Conservation (phyloP, 2,797 vertebrate species). For the Manis crassicaudata region DNA sequence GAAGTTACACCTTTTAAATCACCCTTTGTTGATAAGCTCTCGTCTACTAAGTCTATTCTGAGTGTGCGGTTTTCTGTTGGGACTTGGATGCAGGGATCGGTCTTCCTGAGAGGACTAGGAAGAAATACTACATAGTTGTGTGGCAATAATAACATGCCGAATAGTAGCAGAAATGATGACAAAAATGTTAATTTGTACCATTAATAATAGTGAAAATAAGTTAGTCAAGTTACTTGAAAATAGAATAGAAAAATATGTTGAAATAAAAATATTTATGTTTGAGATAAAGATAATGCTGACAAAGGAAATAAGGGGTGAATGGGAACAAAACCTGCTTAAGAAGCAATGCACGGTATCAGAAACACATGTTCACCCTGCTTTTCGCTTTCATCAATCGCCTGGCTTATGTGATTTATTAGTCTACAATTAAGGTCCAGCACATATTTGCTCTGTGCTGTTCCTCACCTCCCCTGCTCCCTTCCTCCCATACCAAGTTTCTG, state of each 20-base stretch:
- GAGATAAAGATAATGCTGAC: not conserved
- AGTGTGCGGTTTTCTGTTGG: not conserved
- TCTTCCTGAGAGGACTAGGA: not conserved
- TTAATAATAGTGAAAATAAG: not conserved
- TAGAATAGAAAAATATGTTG: not conserved
- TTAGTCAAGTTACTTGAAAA: not conserved
- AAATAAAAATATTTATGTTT: conserved; percentile 19
- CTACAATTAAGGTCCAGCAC: not conserved
- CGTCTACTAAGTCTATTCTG: not conserved
- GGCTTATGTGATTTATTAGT: not conserved
- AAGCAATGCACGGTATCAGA: not conserved
- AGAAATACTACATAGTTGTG: not conserved
- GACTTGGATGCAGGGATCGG: not conserved
- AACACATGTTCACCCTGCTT: not conserved
- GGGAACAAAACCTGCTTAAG: not conserved
- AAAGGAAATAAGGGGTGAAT: not conserved
- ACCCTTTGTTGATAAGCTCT: not conserved
- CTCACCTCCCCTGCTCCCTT: not conserved
- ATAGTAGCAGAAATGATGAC: not conserved
- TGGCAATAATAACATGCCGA: not conserved
- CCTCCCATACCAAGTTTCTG: not conserved
- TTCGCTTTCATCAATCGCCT: not conserved
- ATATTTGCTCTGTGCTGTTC: not conserved
- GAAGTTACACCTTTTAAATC: not conserved
- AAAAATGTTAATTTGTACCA: not conserved